Base-by-base conservation (phyloP, 2,797 vertebrate species). In the Phalloptychus januarius region DNA sequence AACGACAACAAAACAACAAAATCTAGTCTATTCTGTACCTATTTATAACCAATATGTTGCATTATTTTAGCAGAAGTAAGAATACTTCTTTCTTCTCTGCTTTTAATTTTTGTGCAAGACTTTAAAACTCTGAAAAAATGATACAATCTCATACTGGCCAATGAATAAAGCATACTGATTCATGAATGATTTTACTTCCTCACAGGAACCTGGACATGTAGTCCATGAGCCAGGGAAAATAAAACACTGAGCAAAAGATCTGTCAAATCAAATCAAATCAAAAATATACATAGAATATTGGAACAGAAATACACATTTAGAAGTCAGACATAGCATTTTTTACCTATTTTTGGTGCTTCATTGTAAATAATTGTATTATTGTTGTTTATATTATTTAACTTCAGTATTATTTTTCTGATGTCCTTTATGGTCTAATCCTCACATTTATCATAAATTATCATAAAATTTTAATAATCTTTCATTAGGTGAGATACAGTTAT, bases 151-250 rank as follows among this genome's bases (percentile, higher is more conserved):
- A 63, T 63, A 20, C 16, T 63, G 61, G 61, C 5, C 15, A 2
- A 20, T 65, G 15, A 65, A 38, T 65, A 38, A 65, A 65, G 61
- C 18, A 65, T 23, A 65, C 3, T 10, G 3, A 65, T 38, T 38
- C 28, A 38, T 20, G 0, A 38, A 65, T 65, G 16, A 33, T 36
- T 63, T 63, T 20, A 63, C 33, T 63, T 36, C 7, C 58, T 23
- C 80, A 71, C 82, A 42, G 70, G 70, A 61, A 87, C 36, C 67
- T 67, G 86, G 76, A 85, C 61, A 76, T 87, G 83, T 79, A 50
- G 76, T 72, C 76, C n/a, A 36, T 42, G 0, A 71, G 52, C 70
- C 82, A 45, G 65, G 70, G 71, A 45, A 54, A 48, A 45, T 74
- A 86, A 89, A 82, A 70, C 76, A 54, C 75, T 81, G 74, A 87